A percentile compares a stretch with the other conserved stretches of the same genome.
Conservation (phyloP, 2,797 vertebrate species). For the Spheniscus humboldti region DNA sequence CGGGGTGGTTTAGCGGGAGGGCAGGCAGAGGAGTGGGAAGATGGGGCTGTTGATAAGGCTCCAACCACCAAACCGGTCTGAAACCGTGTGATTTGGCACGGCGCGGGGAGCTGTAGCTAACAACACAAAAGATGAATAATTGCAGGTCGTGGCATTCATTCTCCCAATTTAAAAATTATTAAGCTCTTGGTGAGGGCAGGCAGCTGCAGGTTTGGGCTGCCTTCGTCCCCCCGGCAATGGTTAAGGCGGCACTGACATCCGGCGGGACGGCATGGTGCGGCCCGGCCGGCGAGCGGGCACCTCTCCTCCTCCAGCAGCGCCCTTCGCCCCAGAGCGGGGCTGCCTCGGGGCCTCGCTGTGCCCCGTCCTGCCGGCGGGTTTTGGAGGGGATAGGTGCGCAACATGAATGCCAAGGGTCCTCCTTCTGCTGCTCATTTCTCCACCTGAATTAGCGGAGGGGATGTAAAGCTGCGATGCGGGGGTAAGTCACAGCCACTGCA, state of each 20-base stretch:
- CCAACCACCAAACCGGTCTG: slow-evolving; percentile 7
- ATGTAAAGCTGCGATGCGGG: background rate
- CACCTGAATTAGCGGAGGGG: fast-evolving
- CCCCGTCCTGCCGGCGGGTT: fast-evolving
- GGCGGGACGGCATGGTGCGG: background rate
- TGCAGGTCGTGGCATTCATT: slow-evolving; percentile 5
- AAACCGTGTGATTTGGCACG: slow-evolving; percentile 43
- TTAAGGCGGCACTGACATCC: background rate
- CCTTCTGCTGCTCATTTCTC: background rate
- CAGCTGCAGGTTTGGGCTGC: slow-evolving; percentile 45
- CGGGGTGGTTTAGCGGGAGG: background rate
- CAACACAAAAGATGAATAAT: slow-evolving; percentile 59
- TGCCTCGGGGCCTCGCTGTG: fast-evolving
- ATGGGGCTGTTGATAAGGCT: slow-evolving; percentile 12
- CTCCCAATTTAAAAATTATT: background rate
- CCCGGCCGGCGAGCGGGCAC: fast-evolving
- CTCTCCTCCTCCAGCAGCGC: background rate
- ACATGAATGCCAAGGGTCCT: fast-evolving
- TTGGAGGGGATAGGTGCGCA: fast-evolving
- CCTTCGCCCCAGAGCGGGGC: fast-evolving
- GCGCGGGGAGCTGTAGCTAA: background rate
- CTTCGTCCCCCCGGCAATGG: background rate
- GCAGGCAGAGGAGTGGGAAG: background rate
- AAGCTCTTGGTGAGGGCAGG: background rate
- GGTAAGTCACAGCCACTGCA: background rate